Evolutionary conservation across 1,140 invertebrate species (phyloP).

Genomic region (Drosophila nannoptera): DNA sequence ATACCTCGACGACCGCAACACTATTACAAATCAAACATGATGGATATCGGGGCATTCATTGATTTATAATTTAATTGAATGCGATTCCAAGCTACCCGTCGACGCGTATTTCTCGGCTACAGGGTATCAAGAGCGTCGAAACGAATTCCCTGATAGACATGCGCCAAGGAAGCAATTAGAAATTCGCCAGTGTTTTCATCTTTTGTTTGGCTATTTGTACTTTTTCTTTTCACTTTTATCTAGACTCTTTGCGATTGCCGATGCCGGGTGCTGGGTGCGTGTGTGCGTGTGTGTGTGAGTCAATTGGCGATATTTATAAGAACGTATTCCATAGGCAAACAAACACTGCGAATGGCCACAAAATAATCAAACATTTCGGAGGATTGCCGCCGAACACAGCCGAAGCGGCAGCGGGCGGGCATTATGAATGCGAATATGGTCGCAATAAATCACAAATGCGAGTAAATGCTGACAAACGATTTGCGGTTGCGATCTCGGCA

Average conservation of each 20-base stretch:
- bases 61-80: too few relatives aligned
- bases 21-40: not conserved
- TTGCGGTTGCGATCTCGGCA: not conserved
- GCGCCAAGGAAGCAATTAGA: constrained; percentile 47
- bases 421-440: constrained; percentile 15
- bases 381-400: constrained; percentile 6
- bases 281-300: constrained; percentile 20
- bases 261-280: constrained; percentile 9
- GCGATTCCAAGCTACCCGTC: not conserved
- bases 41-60: too few relatives aligned
- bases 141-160: constrained; percentile 26
- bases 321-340: constrained; percentile 40
- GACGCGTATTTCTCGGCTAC: not conserved
- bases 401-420: not conserved
- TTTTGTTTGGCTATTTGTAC: constrained; percentile 10
- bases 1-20: not conserved
- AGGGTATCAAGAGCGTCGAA: constrained; percentile 23
- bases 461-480: constrained; percentile 20
- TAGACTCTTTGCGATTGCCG: not conserved
- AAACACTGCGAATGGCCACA: constrained; percentile 29
- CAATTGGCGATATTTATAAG: constrained; percentile 45
- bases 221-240: constrained; percentile 9
- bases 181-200: constrained; percentile 36
- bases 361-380: constrained; percentile 29
- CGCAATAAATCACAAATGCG: constrained; percentile 8